These are phyloP conservation scores for Nyctalus aviator DNA, from an alignment of 2,797 vertebrate species.

Conservation along the genomic window DNA sequence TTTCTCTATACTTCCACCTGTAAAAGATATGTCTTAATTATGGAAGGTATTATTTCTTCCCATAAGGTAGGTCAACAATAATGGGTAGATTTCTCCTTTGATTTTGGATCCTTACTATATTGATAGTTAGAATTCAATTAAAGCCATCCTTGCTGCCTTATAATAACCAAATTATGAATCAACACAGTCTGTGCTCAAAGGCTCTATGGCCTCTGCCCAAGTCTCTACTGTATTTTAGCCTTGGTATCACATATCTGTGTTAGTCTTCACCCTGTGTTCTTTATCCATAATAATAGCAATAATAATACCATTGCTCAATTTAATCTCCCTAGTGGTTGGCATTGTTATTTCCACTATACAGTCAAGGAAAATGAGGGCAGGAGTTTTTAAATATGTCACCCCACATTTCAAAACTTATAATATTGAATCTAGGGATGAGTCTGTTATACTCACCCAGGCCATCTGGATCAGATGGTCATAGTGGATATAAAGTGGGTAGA, in stretches of 20 bases:
- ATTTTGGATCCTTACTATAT: background rate
- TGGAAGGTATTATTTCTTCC: background rate
- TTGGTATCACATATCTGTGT: background rate
- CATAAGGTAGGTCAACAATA: background rate
- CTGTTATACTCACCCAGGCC: background rate
- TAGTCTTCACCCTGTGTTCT: background rate
- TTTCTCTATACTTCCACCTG: background rate
- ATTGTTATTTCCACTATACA: background rate
- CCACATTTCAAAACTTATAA: background rate
- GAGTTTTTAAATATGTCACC: background rate
- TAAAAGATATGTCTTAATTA: background rate
- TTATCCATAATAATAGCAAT: background rate
- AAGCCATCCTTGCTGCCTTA: background rate
- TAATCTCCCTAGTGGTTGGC: background rate
- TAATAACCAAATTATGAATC: constrained; percentile 14
- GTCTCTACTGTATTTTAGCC: background rate
- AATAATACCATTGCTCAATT: background rate
- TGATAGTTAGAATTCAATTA: constrained; percentile 32
- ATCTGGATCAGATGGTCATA: too few species aligned
- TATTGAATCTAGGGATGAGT: background rate
- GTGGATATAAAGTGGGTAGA: background rate
- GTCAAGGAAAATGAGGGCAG: background rate
- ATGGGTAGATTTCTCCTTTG: background rate
- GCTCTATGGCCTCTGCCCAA: background rate
- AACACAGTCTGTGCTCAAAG: background rate